These are phyloP conservation scores for Neosalanx taihuensis DNA, from an alignment of 2,797 vertebrate species.

Conservation along the genomic window DNA sequence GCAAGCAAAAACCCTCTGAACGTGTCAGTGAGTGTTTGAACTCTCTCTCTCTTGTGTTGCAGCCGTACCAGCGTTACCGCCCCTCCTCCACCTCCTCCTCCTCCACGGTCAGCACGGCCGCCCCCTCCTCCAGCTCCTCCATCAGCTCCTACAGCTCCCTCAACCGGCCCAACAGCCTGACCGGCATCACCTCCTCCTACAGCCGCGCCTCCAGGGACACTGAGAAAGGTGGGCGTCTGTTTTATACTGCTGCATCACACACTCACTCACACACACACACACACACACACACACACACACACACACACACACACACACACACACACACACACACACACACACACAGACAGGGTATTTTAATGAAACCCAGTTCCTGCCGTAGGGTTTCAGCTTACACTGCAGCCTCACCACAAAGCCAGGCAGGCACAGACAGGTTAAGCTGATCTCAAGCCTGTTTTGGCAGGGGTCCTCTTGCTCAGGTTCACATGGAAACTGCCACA, in stretches of 20 bases:
- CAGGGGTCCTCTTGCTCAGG: conserved; percentile 9
- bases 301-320: not conserved
- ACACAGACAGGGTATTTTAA: not conserved
- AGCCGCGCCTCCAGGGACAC: conserved; percentile 84
- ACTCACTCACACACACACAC: conserved; percentile 1
- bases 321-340: conserved; percentile 5
- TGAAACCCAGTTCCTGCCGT: not conserved
- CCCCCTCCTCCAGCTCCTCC: conserved; percentile 69
- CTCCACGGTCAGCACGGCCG: conserved; percentile 78
- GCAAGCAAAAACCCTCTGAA: too few species aligned
- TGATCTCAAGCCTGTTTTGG: conserved; percentile 14
- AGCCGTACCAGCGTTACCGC: conserved; percentile 86
- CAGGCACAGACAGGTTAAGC: not conserved
- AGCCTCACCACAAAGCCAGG: conserved; percentile 1
- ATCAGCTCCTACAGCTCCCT: conserved; percentile 81
- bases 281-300: conserved; percentile 2
- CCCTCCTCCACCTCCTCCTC: conserved; percentile 74
- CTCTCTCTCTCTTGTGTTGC: not conserved
- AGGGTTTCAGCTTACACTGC: not conserved
- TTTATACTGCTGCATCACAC: not conserved
- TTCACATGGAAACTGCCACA: conserved; percentile 43
- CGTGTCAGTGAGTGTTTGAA: too few species aligned
- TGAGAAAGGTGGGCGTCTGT: conserved; percentile 81
- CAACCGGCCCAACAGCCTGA: conserved; percentile 93
- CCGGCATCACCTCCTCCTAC: conserved; percentile 93